Base-by-base conservation (phyloP, 2,113 vertebrate species). In the Labeo catla region DNA sequence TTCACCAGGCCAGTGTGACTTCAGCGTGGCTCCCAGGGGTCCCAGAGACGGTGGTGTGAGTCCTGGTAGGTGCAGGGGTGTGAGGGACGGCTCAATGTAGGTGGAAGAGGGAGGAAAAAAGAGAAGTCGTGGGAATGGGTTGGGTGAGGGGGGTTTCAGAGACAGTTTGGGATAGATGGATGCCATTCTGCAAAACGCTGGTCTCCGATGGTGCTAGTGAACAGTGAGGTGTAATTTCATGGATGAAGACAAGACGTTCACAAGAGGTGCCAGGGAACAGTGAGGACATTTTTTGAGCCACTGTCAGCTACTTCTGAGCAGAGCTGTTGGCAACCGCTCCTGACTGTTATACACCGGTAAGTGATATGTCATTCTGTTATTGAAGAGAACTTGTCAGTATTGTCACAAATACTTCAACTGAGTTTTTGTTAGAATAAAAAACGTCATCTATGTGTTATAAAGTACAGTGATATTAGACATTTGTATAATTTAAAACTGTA, bases 1-100 rank as follows among this genome's bases (percentile, higher is more conserved):
- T 95, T 95, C 93, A 93, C 72, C 94, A 93, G 86, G 66, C 76
- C 49, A 63, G 93, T 95, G 95, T 57, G 93, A 95, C 86, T 93
- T 93, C 89, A 90, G 91, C 88, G 89, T 39, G 19, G 66, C 84
- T 87, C 86, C 81, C 84, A 81, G 84, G 88, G 70, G 88, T 68
- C 43, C n/a, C 43, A 36, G 84, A 79, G 79, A 54, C 15, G 59
- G 8, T 50, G 28, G 28, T 50, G 61, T 54, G 66, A 57, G 23
- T 57, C 11, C 16, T 47, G 50, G 76, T 85, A 87, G 49, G 73
- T 57, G 68, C 52, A 50, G 66, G 52, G 50, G 77, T 84, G 68
- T 76, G 81, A 65, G 81, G 52, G 34, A 66, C 5, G 66, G 57
- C 21, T 36, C 52, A n/a, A 11, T 11, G 13, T 57, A 78, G 63